Conservation (phyloP, 1,140 invertebrate species). For the Monomorium pharaonis region DNA sequence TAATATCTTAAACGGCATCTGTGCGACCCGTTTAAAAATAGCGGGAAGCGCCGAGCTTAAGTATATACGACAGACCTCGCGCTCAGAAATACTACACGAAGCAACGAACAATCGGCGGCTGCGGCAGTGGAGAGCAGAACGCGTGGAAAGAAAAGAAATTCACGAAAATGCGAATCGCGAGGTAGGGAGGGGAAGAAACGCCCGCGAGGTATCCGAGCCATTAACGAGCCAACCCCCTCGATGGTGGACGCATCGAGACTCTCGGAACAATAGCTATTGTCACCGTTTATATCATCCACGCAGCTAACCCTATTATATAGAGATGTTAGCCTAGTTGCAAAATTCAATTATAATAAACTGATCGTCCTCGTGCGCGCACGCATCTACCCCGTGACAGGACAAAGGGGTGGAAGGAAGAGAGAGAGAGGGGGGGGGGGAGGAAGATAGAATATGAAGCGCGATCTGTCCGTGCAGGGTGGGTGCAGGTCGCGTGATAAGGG, state of each 20-base stretch:
- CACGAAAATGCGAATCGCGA: constrained; percentile 16
- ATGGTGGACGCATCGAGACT: constrained; percentile 42
- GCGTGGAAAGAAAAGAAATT: not conserved
- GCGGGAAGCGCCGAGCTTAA: not conserved
- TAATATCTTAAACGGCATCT: not conserved
- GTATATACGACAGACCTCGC: not conserved
- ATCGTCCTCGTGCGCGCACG: constrained; percentile 10
- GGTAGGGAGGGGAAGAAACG: not conserved
- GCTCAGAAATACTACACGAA: not conserved
- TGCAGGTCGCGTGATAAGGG: constrained; percentile 81
- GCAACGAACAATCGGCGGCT: not conserved
- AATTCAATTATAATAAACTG: constrained; percentile 83
- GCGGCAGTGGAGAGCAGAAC: not conserved
- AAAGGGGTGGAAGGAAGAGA: not conserved
- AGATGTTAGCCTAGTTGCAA: constrained; percentile 81
- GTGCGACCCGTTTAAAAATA: constrained; percentile 5
- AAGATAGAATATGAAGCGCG: constrained; percentile 11
- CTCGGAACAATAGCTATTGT: constrained; percentile 80
- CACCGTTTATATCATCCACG: constrained; percentile 68
- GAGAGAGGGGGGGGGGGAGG: too few relatives aligned
- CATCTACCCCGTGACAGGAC: constrained; percentile 19
- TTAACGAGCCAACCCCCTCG: constrained; percentile 42
- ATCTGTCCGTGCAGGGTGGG: constrained; percentile 56
- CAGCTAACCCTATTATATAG: constrained; percentile 77
- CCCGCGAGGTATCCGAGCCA: constrained; percentile 39